Conservation (phyloP, 2,797 vertebrate species). For the Myiotriccus ornatus region DNA sequence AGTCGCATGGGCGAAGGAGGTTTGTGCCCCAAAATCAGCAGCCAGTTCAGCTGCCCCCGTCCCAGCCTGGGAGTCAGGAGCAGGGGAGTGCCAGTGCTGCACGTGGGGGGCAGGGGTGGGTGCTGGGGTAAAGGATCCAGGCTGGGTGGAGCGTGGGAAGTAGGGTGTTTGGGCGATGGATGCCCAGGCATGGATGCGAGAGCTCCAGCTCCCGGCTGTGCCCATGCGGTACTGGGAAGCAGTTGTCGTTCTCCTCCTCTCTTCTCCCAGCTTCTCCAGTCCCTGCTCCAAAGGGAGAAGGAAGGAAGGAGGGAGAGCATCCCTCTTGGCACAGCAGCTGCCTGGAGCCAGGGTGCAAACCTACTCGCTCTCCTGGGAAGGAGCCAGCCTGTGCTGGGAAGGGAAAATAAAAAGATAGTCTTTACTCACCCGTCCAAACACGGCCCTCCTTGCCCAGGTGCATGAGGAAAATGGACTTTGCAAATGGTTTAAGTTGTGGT, state of each 20-base stretch:
- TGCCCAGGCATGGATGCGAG: background rate
- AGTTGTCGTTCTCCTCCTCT: constrained; percentile 1
- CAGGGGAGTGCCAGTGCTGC: background rate
- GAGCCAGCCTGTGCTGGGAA: background rate
- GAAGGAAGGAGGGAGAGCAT: constrained; percentile 12
- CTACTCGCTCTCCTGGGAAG: background rate
- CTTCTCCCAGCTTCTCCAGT: background rate
- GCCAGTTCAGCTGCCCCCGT: background rate
- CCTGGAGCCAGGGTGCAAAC: background rate
- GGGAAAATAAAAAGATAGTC: constrained; percentile 1
- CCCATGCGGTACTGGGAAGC: background rate
- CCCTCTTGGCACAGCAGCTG: background rate
- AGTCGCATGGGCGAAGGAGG: background rate
- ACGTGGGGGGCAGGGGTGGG: background rate
- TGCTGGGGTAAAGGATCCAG: background rate
- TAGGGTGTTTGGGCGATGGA: background rate
- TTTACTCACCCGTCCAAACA: constrained; percentile 47
- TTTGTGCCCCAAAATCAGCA: background rate
- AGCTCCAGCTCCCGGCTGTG: background rate
- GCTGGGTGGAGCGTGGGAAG: background rate
- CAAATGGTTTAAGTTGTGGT: background rate
- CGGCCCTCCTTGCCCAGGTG: background rate
- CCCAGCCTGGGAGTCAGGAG: background rate
- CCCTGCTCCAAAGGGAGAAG: constrained; percentile 1
- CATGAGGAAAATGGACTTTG: background rate